Conservation (phyloP, 2,888 invertebrate genomes). For the Odontocerum albicorne region DNA sequence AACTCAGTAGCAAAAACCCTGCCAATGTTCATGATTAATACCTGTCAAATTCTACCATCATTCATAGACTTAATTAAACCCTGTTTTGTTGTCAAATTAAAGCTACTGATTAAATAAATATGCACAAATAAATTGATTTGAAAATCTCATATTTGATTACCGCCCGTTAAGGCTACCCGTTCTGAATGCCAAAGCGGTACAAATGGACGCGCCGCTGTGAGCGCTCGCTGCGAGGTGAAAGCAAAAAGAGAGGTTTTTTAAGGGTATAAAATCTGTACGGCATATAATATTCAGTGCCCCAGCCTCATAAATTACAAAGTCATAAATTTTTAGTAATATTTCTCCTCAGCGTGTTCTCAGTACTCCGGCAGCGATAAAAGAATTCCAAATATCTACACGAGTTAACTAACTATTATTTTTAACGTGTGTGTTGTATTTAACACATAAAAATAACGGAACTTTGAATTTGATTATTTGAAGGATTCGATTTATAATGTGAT, state of each 20-base stretch:
- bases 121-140: slow-evolving; percentile 7
- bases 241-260: slow-evolving; percentile 13
- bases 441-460: no score
- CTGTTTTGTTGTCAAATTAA: no score
- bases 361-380: slow-evolving; percentile 3
- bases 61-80: no score
- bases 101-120: no score
- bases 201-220: slow-evolving; percentile 14
- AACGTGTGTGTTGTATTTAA: no score
- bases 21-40: no score
- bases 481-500: no score
- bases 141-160: slow-evolving; percentile 22
- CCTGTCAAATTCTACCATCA: no score
- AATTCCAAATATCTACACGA: slow-evolving; percentile 17
- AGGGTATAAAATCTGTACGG: slow-evolving; percentile 19
- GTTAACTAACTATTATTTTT: no score
- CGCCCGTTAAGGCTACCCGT: slow-evolving; percentile 17
- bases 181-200: slow-evolving; percentile 16
- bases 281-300: slow-evolving; percentile 18
- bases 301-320: slow-evolving; percentile 20
- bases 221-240: neutral
- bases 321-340: slow-evolving; percentile 23
- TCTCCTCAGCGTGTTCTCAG: neutral
- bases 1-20: no score
- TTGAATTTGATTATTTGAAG: no score